Conservation (phyloP, 1,140 invertebrate species). For the Meloidogyne chitwoodi region DNA sequence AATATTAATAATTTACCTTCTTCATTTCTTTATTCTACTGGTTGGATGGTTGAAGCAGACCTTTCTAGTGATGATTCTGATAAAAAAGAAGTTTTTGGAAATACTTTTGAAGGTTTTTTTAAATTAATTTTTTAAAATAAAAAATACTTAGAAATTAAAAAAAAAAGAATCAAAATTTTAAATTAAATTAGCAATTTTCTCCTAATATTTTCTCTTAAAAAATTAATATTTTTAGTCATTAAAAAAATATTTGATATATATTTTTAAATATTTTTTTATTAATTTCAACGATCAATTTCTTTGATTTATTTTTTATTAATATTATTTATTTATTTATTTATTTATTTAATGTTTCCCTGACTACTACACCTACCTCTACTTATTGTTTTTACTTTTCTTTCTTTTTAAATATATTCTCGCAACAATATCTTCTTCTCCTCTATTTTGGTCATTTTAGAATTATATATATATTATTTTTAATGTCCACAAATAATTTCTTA, state of each 20-base stretch:
- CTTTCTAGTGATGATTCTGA: conserved; percentile 11
- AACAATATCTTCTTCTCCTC: not conserved
- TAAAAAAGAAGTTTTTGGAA: not conserved
- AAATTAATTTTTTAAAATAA: no score
- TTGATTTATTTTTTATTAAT: no score
- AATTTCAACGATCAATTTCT: no score
- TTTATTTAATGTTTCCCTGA: not conserved
- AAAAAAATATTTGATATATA: no score
- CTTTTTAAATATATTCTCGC: no score
- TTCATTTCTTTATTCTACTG: conserved; percentile 10
- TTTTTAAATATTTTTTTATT: not conserved
- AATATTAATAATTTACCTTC: no score
- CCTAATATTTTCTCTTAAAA: no score
- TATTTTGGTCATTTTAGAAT: not conserved
- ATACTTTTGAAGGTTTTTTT: no score
- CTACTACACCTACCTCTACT: not conserved
- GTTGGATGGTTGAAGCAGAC: conserved; percentile 20
- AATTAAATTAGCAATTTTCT: no score
- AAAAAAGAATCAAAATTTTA: no score
- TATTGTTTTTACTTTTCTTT: not conserved
- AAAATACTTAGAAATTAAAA: no score
- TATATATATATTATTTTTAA: not conserved
- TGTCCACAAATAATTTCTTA: not conserved
- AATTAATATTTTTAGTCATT: no score
- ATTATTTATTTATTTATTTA: not conserved